Evolutionary conservation across 2,888 invertebrate genomes (phyloP), one percentile per base, ranked within the genome.

Genomic region (Lutraria lutraria): DNA sequence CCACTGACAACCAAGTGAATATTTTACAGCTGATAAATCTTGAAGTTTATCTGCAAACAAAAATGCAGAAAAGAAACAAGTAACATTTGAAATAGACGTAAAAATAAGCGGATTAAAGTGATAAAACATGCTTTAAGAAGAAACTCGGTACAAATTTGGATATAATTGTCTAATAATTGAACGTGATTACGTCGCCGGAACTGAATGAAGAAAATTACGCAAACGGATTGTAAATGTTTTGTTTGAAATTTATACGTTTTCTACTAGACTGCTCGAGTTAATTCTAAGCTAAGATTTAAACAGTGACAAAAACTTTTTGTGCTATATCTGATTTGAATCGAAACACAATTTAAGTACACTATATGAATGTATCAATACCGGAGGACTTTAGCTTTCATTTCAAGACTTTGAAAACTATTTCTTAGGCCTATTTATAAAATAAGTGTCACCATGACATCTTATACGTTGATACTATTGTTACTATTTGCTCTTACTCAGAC

Each of bases 361-460:
- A 63, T 25, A 63, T 63, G 12, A 1, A 63, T 63, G n/a, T 1
- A n/a, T 63, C 8, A 1, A 4, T n/a, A n/a, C 63, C 10, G 21
- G 63, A n/a, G 6, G 56, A 56, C 3, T 56, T 56, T 16, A 16
- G 19, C 19, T 56, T 56, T 56, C 3, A 8, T 15, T 56, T 19
- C 15, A 13, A 56, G 15, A n/a, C 63, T 3, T n/a, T 25, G n/a
- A 63, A 63, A 63, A 63, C 10, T 10, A 25, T 25, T 72, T 12
- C 2, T 15, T 72, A 72, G 29, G 72, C 72, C 0, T 4, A 10
- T 29, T 72, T 72, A 25, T 29, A 25, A 15, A 76, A 76, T 31
- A 76, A 34, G 29, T 34, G 16, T 76, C 31, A 54, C n/a, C 3
- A 84, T 84, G 84, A 84, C 52, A 31, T 31, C 84, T n/a, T 84